Evolutionary conservation across 2,113 vertebrate species (phyloP), one percentile per base, ranked within the genome.

Genomic region (Macrotis lagotis): DNA sequence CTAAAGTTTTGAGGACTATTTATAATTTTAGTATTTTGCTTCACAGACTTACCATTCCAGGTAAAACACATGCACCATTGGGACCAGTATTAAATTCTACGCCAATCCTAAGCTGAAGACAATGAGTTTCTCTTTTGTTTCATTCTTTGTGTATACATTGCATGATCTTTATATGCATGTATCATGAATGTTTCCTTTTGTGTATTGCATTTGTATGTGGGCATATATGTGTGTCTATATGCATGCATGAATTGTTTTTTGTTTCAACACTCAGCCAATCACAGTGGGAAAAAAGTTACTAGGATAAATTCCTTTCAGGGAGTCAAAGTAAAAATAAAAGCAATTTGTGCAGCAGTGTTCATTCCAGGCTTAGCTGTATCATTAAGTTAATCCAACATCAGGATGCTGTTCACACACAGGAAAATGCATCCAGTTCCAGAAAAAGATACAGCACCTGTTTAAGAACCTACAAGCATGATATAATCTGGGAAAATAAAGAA

Each of bases 391-490:
- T 16, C 90, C 55, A 3, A 0, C 10, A 24, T 19, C 50, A 14
- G 49, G 6, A 28, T 0, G 24, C 25, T 50, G 0, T 48, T 66
- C 47, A 52, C 48, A 12, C 14, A 7, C 12, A 50, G 0, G 12
- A 88, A 52, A n/a, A 50, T 7, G 31, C 26, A 25, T 44, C n/a
- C 1, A 28, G 50, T 26, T 89, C 44, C 16, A 48, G 48, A n/a
- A n/a, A 25, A 31, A 90, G 90, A 31, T 5, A 25, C 28, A 52
- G 47, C 6, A 2, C 24, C 50, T 31, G 8, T 19, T 3, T 31
- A 47, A 37, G 16, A 50, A 37, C 19, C 48, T 1, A 7, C 2
- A 50, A 48, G 5, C 52, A 9, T 0, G 0, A 25, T 22, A 6
- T 8, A 44, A 48, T 48, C 48, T 0, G 25, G 48, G 8, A 59